A percentile compares a stretch with the other conserved stretches of the same genome.
Conservation (phyloP, 2,113 vertebrate species). For the Corythornis madagascariensis region DNA sequence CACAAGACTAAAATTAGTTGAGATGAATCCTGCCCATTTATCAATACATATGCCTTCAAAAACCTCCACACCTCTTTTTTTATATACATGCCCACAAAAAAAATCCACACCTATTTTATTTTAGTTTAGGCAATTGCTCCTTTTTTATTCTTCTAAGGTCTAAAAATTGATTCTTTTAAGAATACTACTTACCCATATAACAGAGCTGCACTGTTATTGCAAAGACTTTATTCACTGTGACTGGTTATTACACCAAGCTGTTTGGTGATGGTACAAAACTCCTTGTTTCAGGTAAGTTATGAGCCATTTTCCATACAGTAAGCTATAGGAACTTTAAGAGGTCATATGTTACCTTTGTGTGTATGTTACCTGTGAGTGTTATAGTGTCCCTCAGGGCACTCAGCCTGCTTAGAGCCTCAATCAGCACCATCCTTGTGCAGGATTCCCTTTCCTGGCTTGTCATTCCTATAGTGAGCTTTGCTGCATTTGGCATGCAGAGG, state of each 20-base stretch:
- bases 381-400: background rate
- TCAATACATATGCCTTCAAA: rapidly evolving
- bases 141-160: background rate
- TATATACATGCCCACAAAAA: background rate
- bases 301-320: background rate
- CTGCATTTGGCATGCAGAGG: background rate
- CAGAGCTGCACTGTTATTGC: background rate
- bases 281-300: slow-evolving; percentile 31
- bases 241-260: background rate
- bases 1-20: background rate
- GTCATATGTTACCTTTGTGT: too few relatives aligned
- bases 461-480: background rate
- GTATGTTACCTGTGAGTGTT: background rate
- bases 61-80: background rate
- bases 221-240: slow-evolving; percentile 27
- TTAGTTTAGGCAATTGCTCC: background rate
- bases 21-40: background rate
- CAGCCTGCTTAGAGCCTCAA: background rate
- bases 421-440: rapidly evolving
- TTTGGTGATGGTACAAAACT: slow-evolving; percentile 50
- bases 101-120: background rate
- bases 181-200: background rate
- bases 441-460: background rate
- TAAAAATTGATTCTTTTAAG: background rate
- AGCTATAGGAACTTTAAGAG: background rate